Base-by-base conservation (phyloP, 2,113 vertebrate genomes). In the Ceyx margarethae region DNA sequence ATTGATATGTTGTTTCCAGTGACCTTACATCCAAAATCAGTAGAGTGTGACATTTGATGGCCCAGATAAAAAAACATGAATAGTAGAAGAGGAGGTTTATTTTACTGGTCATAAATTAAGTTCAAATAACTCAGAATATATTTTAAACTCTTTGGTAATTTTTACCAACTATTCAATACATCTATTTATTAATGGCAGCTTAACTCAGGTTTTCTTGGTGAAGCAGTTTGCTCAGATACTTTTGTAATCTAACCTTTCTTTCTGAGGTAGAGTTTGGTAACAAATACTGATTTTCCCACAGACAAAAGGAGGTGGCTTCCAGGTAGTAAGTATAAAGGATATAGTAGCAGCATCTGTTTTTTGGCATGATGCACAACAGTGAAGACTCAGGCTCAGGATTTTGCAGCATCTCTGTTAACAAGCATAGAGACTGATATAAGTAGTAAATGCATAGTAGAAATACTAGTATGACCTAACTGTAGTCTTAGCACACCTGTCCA, bases 21-120 rank as follows among this genome's bases (percentile, higher is more conserved):
- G 97, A 98, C 97, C 97, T 98, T 98, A 98, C 97, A 97, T 97
- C 97, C 97, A 97, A 97, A 98, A 97, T 96, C 97, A 97, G 97
- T 90, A 97, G 97, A 8, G 96, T 97, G 96, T 98, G 96, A 97
- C 97, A 97, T 97, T 98, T 98, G 97, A 98, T 97, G 97, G 97
- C 82, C 94, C 96, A 97, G 96, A 98, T 97, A 96, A 96, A 98
- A 98, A 97, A 97, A 97, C 96, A 97, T 97, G 97, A 97, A 97
- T 97, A 95, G 94, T 84, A 85, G 91, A 97, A 97, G 94, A 97
- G 93, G 96, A 87, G 93, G 96, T 97, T 97, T 98, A 97, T 98
- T 98, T 98, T 98, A 96, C 97, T 97, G 96, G 94, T 95, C 97
- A 97, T 98, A 98, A 98, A 98, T 98, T 97, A 98, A 97, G 96